These are phyloP conservation scores for Brachyopa scutellaris DNA, from an alignment of 2,888 invertebrate genomes.

Conservation along the genomic window DNA sequence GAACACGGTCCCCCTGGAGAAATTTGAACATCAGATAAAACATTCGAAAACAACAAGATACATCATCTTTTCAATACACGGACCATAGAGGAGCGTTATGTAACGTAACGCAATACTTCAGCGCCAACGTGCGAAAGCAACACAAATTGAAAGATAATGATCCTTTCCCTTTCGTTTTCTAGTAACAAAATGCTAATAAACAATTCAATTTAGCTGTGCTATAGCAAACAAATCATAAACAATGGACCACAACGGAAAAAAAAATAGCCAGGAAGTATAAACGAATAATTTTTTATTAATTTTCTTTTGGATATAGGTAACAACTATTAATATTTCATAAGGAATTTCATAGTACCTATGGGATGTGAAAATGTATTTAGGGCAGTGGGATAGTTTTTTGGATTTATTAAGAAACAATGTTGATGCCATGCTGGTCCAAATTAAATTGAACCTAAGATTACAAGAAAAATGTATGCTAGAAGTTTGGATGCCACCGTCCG, in stretches of 20 bases:
- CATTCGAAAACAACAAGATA: slow-evolving; percentile 10
- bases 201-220: slow-evolving; percentile 10
- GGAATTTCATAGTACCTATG: too few relatives aligned
- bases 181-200: slow-evolving; percentile 10
- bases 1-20: slow-evolving; percentile 12
- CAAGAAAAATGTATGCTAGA: too few relatives aligned
- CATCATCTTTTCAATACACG: slow-evolving; percentile 11
- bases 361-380: background rate
- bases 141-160: background rate
- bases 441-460: too few relatives aligned
- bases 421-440: too few relatives aligned
- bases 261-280: background rate
- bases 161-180: slow-evolving; percentile 13
- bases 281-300: background rate
- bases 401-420: too few relatives aligned
- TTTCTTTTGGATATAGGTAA: background rate
- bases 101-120: slow-evolving; percentile 14
- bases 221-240: background rate
- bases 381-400: too few relatives aligned
- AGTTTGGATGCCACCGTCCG: too few relatives aligned
- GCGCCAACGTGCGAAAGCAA: slow-evolving; percentile 9
- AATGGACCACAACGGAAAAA: background rate
- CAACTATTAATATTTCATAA: slow-evolving; percentile 8
- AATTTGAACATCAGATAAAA: background rate
- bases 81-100: slow-evolving; percentile 6